A percentile compares a stretch with the other conserved stretches of the same genome.
Evolutionary conservation across 2,113 vertebrate genomes (phyloP).

Genomic region (Panurus biarmicus): DNA sequence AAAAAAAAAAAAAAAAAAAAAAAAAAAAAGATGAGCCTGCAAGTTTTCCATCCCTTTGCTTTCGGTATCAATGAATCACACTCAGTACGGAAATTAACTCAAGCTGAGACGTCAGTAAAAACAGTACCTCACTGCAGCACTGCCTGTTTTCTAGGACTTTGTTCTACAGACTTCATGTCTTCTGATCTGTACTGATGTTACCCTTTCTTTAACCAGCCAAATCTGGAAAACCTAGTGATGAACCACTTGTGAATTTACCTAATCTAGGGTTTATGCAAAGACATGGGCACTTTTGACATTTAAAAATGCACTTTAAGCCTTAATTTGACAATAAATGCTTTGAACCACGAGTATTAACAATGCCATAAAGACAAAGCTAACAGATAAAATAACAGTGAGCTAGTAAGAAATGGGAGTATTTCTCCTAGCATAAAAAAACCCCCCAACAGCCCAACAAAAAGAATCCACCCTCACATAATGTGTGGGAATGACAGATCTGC

Average conservation of each 20-base stretch:
- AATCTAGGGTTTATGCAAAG: not conserved
- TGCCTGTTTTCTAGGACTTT: not conserved
- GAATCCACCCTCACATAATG: not conserved
- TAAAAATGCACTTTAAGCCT: constrained; percentile 34
- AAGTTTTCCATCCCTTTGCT: not conserved
- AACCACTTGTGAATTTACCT: not conserved
- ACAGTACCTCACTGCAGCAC: not conserved
- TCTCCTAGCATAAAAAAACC: not conserved
- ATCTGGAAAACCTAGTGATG: not conserved
- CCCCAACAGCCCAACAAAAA: not conserved
- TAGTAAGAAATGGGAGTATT: not conserved
- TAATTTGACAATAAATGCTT: constrained; percentile 49
- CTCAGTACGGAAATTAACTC: not conserved
- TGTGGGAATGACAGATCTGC: not conserved
- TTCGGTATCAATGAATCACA: not conserved
- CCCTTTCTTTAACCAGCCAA: not conserved
- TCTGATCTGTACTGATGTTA: not conserved
- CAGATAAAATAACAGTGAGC: not conserved
- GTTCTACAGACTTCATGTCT: not conserved
- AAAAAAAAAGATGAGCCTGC: not conserved
- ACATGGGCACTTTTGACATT: not conserved
- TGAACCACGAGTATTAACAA: constrained; percentile 18
- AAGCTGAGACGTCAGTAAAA: not conserved
- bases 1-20: not conserved
- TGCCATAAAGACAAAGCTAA: not conserved